Conservation (phyloP, 2,797 vertebrate genomes). For the Dendrocincla fuliginosa region DNA sequence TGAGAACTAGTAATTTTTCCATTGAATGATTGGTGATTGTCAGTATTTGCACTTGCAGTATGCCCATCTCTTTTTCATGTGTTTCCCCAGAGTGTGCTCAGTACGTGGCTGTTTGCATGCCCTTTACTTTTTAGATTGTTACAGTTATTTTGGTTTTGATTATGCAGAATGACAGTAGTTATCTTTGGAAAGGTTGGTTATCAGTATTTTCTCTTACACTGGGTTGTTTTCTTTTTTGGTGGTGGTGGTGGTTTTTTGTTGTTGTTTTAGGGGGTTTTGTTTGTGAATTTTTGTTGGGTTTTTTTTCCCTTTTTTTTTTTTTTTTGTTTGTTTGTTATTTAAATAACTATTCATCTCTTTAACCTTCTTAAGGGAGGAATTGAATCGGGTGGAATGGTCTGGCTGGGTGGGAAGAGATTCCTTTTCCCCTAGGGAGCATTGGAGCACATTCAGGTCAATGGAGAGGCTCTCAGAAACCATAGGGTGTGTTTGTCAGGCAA, state of each 20-base stretch:
- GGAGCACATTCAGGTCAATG: not conserved
- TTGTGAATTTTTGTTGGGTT: too few species aligned
- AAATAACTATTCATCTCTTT: not conserved
- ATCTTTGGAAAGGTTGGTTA: not conserved
- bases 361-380: not conserved
- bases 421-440: not conserved
- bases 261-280: too few species aligned
- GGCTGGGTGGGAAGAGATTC: not conserved
- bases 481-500: not conserved
- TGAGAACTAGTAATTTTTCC: not conserved
- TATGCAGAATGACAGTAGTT: not conserved
- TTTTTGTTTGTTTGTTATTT: too few species aligned
- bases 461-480: not conserved
- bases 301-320: too few species aligned
- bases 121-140: not conserved
- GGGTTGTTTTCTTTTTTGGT: not conserved
- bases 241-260: too few species aligned
- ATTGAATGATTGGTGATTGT: not conserved
- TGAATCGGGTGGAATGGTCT: not conserved
- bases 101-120: not conserved
- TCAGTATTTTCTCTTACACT: not conserved
- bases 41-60: not conserved
- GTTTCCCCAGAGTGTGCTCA: not conserved
- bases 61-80: not conserved
- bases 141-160: not conserved